Conservation (phyloP, 2,888 invertebrate species). For the Blastobasis lacticolella region DNA sequence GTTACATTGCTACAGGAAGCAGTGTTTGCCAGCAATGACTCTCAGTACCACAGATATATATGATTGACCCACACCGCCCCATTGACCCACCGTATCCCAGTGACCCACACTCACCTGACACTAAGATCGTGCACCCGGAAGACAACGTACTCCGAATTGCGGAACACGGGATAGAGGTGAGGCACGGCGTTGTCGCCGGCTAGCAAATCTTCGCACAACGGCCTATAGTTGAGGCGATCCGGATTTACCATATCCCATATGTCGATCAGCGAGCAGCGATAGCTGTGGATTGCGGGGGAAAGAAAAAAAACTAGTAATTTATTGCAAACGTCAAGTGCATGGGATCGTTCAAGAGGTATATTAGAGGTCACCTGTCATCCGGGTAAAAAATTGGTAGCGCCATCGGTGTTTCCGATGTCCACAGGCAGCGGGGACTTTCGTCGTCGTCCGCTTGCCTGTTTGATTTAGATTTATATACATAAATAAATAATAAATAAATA, state of each 20-base stretch:
- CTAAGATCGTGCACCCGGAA: slow-evolving; percentile 53
- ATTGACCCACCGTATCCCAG: background rate
- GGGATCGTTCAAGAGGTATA: too few species aligned
- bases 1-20: background rate
- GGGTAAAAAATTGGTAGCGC: too few species aligned
- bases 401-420: too few species aligned
- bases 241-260: slow-evolving; percentile 52
- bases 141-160: slow-evolving; percentile 44
- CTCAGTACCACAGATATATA: background rate
- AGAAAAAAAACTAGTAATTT: too few species aligned
- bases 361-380: too few species aligned
- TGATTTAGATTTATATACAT: too few species aligned
- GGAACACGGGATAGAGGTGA: slow-evolving; percentile 54
- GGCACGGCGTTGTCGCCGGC: slow-evolving; percentile 9
- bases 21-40: background rate
- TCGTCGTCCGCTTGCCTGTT: too few species aligned
- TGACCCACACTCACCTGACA: slow-evolving; percentile 33
- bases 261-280: slow-evolving; percentile 43
- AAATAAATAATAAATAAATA: too few species aligned
- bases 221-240: slow-evolving; percentile 5
- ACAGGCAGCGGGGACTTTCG: too few species aligned
- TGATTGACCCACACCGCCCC: background rate
- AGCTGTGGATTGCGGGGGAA: slow-evolving; percentile 28
- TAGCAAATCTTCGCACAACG: slow-evolving; percentile 41
- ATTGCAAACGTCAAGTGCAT: too few species aligned